Conservation (phyloP, 1,140 invertebrate genomes). For the Ephestia elutella region DNA sequence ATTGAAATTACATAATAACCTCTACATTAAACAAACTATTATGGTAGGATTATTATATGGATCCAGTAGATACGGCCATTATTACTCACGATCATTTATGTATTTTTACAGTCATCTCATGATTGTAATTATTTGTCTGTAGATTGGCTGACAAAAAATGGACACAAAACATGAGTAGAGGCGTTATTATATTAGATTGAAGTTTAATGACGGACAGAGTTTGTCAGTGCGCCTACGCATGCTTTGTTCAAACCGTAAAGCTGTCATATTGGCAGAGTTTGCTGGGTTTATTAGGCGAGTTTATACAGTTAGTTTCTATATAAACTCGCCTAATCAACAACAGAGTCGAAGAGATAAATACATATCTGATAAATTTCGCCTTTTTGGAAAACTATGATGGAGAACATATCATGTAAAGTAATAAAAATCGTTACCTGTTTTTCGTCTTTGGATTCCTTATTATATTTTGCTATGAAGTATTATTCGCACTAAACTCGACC, state of each 20-base stretch:
- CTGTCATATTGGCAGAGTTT: neutral
- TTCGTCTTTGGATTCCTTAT: too few relatives aligned
- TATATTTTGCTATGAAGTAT: neutral
- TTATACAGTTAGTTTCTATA: too few relatives aligned
- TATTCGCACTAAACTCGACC: neutral
- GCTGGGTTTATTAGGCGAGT: neutral
- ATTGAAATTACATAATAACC: neutral
- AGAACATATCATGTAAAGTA: too few relatives aligned
- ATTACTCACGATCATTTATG: neutral
- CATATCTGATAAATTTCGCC: too few relatives aligned
- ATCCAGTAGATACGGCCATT: neutral
- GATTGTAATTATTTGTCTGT: constrained; percentile 21
- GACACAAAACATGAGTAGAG: constrained; percentile 22
- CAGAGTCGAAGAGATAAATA: too few relatives aligned
- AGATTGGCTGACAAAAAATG: constrained; percentile 24
- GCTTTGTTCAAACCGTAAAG: constrained; percentile 22
- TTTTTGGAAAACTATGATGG: too few relatives aligned
- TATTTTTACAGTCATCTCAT: constrained; percentile 1
- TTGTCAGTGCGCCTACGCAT: constrained; percentile 43
- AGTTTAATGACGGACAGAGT: constrained; percentile 47
- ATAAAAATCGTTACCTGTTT: too few relatives aligned
- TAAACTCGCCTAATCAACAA: too few relatives aligned
- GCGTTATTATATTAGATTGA: constrained; percentile 56
- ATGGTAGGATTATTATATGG: neutral
- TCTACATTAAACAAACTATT: neutral